Evolutionary conservation across 2,888 invertebrate genomes (phyloP), one percentile per base, ranked within the genome.

Genomic region (Busseola fusca): DNA sequence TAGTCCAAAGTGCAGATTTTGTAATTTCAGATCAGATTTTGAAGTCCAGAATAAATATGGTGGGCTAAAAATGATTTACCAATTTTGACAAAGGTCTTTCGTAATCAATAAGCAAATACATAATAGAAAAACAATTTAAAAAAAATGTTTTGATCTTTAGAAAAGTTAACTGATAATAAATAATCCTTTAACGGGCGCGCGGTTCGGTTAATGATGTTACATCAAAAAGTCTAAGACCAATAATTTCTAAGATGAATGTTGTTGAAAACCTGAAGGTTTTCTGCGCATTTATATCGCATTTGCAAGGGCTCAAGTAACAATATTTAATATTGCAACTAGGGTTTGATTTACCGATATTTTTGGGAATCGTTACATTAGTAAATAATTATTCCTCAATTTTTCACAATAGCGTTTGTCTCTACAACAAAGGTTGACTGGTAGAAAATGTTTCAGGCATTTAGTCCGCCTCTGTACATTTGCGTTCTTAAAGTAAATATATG

Each of bases 1-100:
- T 67, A 76, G 27, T 42, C 2, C 25, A 62, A 56, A 80, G 80
- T 64, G 67, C 63, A 62, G 64, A 76, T 73, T 78, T 63, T 34
- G 25, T 50, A 27, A 27, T 82, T 81, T 81, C 74, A 82, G 82
- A 69, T 77, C 7, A 27, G 27, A 45, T 52, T 14, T 54, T 48
- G 30, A 58, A 9, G 21, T 63, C 60, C 40, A 52, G 69, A 67
- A 40, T 52, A 30, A 48, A 60, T 58, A 30, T 0, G 30, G 27
- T 27, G 34, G 9, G 27, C 21, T 57, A 18, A 27, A 62, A 74
- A 60, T 69, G 56, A 16, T 62, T 77, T 54, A 60, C n/a, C 52
- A 64, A 56, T 79, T 65, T 48, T 42, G 3, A 27, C 1, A 25
- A 52, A n/a, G 18, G 1, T 25, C 12, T 16, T 64, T 64, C n/a